Conservation (phyloP, 1,140 invertebrate genomes). For the Formica exsecta region DNA sequence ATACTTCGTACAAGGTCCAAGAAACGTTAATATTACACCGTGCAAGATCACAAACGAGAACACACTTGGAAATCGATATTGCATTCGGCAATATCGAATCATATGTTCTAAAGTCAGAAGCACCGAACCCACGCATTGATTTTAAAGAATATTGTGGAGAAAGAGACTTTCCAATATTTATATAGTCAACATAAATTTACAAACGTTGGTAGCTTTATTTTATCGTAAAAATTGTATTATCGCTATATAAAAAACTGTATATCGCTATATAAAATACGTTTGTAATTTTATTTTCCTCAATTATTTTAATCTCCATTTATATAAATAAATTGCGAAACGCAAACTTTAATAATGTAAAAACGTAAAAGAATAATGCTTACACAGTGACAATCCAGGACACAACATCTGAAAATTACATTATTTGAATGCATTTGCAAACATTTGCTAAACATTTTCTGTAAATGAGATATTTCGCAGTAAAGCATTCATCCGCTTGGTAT, state of each 20-base stretch:
- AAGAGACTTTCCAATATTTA: background rate
- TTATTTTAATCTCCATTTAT: background rate
- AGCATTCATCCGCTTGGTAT: background rate
- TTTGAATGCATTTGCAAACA: background rate
- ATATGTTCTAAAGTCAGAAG: background rate
- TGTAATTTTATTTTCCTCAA: background rate
- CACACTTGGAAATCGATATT: slow-evolving; percentile 20
- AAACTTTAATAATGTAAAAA: background rate
- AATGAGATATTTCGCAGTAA: slow-evolving; percentile 1
- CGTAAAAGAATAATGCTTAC: background rate
- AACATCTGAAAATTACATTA: background rate
- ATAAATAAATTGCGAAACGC: background rate
- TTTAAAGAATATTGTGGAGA: background rate
- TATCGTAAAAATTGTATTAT: background rate
- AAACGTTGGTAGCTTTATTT: too few relatives aligned
- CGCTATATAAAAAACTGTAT: background rate
- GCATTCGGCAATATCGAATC: slow-evolving; percentile 1
- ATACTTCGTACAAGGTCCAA: background rate
- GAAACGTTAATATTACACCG: slow-evolving; percentile 3
- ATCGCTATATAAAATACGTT: background rate
- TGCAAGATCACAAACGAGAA: background rate
- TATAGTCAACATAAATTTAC: background rate
- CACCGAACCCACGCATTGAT: background rate
- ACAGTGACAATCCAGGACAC: background rate
- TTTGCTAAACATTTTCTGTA: background rate